Evolutionary conservation across 1,140 invertebrate genomes (phyloP).

Genomic region (Heliothis virescens): DNA sequence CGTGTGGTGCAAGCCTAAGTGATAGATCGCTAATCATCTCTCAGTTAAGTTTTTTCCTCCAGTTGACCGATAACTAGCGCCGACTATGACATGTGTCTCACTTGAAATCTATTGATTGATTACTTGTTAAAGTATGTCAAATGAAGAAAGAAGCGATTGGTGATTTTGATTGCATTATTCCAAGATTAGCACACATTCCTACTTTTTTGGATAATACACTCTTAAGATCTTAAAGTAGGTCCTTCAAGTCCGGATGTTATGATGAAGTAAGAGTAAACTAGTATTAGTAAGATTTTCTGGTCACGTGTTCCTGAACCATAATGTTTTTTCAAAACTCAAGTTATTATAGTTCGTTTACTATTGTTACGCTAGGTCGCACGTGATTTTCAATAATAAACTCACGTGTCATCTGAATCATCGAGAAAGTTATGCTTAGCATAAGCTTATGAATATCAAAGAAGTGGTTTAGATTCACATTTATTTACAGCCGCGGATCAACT

Average conservation of each 20-base stretch:
- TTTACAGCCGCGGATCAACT: neutral
- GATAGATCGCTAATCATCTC: constrained; percentile 39
- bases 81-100: constrained; percentile 3
- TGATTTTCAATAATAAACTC: constrained; percentile 54
- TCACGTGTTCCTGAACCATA: constrained; percentile 33
- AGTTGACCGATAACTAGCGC: constrained; percentile 30
- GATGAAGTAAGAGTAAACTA: constrained; percentile 1
- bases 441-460: neutral
- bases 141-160: neutral
- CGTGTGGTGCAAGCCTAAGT: constrained; percentile 24
- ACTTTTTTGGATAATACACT: neutral
- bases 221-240: neutral
- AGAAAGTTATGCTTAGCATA: constrained; percentile 39
- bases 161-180: neutral
- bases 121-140: neutral
- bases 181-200: constrained; percentile 5
- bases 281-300: constrained; percentile 30
- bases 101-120: constrained; percentile 28
- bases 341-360: constrained; percentile 37
- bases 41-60: constrained; percentile 5
- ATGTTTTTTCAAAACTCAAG: constrained; percentile 45
- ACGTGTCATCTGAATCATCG: constrained; percentile 51
- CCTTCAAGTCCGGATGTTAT: constrained; percentile 27
- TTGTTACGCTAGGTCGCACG: constrained; percentile 34
- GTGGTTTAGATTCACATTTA: neutral